phyloP scores from a whole-genome alignment of 2,797 vertebrate species.

The Enteromius thamalakanensis region DNA sequence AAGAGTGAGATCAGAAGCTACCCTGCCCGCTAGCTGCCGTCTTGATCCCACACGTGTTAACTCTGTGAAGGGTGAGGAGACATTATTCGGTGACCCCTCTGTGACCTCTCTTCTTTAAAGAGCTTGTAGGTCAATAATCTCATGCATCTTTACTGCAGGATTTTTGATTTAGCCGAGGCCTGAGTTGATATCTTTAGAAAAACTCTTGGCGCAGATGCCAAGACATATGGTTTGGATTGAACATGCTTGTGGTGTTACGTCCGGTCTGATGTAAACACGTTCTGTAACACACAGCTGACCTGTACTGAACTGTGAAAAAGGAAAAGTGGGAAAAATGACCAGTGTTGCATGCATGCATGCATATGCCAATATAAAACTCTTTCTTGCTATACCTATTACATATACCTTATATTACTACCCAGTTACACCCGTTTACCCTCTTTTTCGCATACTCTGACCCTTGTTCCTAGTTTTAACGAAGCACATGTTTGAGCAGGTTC shows the following conservation, averaged over 20 bases:
- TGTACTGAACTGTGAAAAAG: not conserved
- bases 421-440: constrained; percentile 43
- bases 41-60: constrained; percentile 73
- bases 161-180: constrained; percentile 19
- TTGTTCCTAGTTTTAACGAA: constrained; percentile 48
- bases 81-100: constrained; percentile 28
- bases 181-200: constrained; percentile 18
- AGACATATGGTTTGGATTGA: not conserved
- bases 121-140: constrained; percentile 44
- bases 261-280: not conserved
- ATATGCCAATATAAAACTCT: not conserved
- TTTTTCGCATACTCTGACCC: constrained; percentile 43
- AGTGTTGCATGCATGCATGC: not conserved
- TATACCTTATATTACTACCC: not conserved
- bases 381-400: not conserved
- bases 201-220: not conserved
- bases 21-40: constrained; percentile 57
- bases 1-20: constrained; percentile 40
- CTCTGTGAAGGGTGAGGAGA: constrained; percentile 52
- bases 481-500: constrained; percentile 75
- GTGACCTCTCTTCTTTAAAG: constrained; percentile 33
- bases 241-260: not conserved
- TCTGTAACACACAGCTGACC: not conserved
- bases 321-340: not conserved
- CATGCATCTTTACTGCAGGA: constrained; percentile 14